phyloP scores from a whole-genome alignment of 2,113 vertebrate species.

The Peromyscus maniculatus region DNA sequence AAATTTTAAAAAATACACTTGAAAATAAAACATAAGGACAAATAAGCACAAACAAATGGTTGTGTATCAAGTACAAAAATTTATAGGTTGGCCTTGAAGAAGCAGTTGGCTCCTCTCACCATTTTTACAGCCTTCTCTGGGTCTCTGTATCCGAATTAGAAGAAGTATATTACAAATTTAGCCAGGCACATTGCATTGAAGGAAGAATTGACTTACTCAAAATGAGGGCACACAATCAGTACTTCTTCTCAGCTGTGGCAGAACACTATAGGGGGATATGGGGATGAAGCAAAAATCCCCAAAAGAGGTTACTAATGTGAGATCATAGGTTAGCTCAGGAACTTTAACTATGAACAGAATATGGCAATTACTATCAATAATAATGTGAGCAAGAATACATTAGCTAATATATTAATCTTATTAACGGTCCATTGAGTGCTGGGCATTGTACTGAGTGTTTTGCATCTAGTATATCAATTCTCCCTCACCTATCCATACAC shows the following conservation, averaged over 20 bases:
- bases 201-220: background rate
- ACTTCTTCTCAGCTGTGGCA: background rate
- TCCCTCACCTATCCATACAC: background rate
- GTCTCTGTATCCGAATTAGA: background rate
- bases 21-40: background rate
- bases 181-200: background rate
- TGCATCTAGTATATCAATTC: background rate
- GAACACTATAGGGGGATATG: background rate
- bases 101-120: background rate
- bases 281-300: background rate
- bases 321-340: background rate
- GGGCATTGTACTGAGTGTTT: background rate
- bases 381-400: background rate
- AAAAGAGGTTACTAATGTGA: background rate
- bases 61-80: background rate
- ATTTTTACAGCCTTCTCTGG: background rate
- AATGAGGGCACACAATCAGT: background rate
- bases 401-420: background rate
- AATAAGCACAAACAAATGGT: background rate
- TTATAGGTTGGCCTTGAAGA: background rate
- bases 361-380: constrained; percentile 12
- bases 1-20: background rate
- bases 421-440: background rate
- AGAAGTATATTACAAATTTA: background rate
- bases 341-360: background rate